These are phyloP conservation scores for Aurelia sp. DNA, from an alignment of 30 jellyfish, hydroid and myxozoan species.

Conservation along the genomic window DNA sequence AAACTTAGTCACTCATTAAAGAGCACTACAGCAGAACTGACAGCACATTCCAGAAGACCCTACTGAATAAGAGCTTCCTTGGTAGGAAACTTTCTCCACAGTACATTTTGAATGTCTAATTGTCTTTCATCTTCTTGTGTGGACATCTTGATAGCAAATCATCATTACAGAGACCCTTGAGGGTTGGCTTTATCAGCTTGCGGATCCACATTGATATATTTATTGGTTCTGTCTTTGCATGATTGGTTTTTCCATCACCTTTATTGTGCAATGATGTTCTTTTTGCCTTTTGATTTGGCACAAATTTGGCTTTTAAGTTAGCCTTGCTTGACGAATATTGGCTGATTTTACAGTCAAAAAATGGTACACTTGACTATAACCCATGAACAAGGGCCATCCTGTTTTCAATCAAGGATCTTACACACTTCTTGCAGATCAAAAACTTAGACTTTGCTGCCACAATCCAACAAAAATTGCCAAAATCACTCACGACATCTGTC, in stretches of 20 bases:
- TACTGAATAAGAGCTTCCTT: constrained; percentile 39
- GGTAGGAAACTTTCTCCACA: constrained; percentile 71
- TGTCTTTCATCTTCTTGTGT: constrained; percentile 34
- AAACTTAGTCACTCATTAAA: neutral
- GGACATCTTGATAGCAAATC: constrained; percentile 42
- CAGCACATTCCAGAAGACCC: constrained; percentile 14
- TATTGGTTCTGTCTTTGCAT: neutral
- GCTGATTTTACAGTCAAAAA: too few relatives aligned
- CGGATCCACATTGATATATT: constrained; percentile 20
- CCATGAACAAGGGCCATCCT: too few relatives aligned
- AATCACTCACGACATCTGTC: too few relatives aligned
- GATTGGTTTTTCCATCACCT: constrained; percentile 20
- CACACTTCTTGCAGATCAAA: too few relatives aligned
- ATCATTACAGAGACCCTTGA: constrained; percentile 17
- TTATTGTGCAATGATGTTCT: constrained; percentile 42
- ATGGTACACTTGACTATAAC: too few relatives aligned
- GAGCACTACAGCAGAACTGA: neutral
- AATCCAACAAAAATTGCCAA: too few relatives aligned
- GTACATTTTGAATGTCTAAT: constrained; percentile 25
- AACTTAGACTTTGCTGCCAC: too few relatives aligned
- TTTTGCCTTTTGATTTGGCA: constrained; percentile 33
- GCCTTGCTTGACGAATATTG: too few relatives aligned
- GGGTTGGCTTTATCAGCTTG: constrained; percentile 20
- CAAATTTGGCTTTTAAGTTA: neutral
- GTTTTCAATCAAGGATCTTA: too few relatives aligned